These are phyloP conservation scores for Grapholita molesta DNA, from an alignment of 1,140 invertebrate genomes.

Conservation along the genomic window DNA sequence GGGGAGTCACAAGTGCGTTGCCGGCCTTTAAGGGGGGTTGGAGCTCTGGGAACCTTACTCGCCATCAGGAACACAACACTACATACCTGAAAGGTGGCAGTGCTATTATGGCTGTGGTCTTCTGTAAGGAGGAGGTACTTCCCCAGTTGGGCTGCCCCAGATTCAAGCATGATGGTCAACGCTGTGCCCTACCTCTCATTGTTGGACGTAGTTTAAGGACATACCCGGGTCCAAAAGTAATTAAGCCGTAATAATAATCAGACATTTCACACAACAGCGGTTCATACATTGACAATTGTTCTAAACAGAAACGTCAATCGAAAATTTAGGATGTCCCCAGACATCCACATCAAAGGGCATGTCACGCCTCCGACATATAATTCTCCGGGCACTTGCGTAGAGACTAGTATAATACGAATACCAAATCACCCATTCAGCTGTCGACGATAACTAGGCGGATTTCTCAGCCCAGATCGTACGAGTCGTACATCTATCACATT, in stretches of 20 bases:
- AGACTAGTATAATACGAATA: slow-evolving; percentile 13
- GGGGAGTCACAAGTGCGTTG: too few species aligned
- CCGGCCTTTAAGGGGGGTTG: too few species aligned
- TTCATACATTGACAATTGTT: not conserved
- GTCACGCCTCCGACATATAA: slow-evolving; percentile 2
- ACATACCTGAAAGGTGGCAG: too few species aligned
- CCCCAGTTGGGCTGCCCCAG: too few species aligned
- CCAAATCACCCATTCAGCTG: slow-evolving; percentile 16
- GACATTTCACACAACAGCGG: not conserved
- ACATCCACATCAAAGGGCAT: not conserved
- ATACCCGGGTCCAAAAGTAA: too few species aligned
- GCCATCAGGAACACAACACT: too few species aligned
- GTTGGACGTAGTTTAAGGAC: too few species aligned
- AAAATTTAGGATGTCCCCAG: not conserved
- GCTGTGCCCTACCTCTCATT: too few species aligned
- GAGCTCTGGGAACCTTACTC: too few species aligned
- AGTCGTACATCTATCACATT: slow-evolving; percentile 2
- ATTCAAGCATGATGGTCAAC: too few species aligned
- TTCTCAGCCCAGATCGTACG: not conserved
- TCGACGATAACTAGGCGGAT: slow-evolving; percentile 6
- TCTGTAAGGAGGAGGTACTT: too few species aligned
- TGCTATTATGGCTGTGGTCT: too few species aligned
- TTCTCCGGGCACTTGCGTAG: not conserved
- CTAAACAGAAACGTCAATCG: not conserved
- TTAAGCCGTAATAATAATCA: not conserved